Conservation (phyloP, 2,113 vertebrate genomes). For the Thymallus thymallus region DNA sequence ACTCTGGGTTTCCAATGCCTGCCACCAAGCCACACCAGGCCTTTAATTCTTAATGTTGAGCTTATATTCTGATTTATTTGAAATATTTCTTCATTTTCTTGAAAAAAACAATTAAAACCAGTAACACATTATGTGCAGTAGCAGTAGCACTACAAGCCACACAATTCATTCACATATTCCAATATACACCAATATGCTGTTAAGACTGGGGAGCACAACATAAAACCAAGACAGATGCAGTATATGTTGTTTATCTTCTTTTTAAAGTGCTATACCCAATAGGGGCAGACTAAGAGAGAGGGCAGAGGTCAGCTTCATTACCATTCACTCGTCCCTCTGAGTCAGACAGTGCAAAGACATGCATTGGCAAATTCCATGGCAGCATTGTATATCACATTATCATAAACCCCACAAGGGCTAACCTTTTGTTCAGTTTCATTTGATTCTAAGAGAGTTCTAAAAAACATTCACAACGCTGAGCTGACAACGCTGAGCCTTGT, state of each 20-base stretch:
- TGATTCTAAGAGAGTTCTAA: slow-evolving; percentile 50
- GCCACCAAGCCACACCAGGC: slow-evolving; percentile 69
- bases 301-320: slow-evolving; percentile 72
- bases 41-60: slow-evolving; percentile 95
- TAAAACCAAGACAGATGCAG: slow-evolving; percentile 68
- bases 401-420: slow-evolving; percentile 71
- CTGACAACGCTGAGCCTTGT: slow-evolving; percentile 51
- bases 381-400: slow-evolving; percentile 70
- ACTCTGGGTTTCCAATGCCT: slow-evolving; percentile 83
- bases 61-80: slow-evolving; percentile 86
- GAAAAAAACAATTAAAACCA: slow-evolving; percentile 88
- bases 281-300: slow-evolving; percentile 65
- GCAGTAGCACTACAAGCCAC: slow-evolving; percentile 37
- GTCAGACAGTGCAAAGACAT: slow-evolving; percentile 68
- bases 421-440: slow-evolving; percentile 71
- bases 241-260: slow-evolving; percentile 74
- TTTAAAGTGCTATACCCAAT: slow-evolving; percentile 66
- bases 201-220: slow-evolving; percentile 51
- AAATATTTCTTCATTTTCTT: slow-evolving; percentile 85
- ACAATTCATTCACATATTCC: slow-evolving; percentile 46
- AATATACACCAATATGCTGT: slow-evolving; percentile 52
- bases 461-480: slow-evolving; percentile 32
- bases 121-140: slow-evolving; percentile 33
- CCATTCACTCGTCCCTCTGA: slow-evolving; percentile 65
- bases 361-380: slow-evolving; percentile 70